Evolutionary conservation across 2,888 invertebrate species (phyloP).

Genomic region (Beris morrisii): DNA sequence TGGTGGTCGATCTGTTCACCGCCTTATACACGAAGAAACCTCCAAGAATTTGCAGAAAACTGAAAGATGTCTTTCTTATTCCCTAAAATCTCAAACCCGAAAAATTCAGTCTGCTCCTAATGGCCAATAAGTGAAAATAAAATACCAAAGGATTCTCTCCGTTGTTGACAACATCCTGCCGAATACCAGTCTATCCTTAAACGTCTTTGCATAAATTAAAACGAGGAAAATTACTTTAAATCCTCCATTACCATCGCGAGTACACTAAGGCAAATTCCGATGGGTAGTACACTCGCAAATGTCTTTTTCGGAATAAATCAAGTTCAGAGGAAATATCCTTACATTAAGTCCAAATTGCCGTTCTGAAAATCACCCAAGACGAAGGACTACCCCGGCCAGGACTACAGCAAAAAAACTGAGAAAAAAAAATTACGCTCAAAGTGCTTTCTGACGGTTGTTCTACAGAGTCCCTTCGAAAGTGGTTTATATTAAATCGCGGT

Average conservation of each 20-base stretch:
- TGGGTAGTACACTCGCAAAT: constrained; percentile 3
- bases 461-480: not conserved
- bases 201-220: constrained; percentile 38
- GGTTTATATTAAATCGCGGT: constrained; percentile 20
- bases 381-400: not conserved
- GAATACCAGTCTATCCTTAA: constrained; percentile 9
- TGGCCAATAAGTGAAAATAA: no score
- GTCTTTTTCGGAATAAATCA: constrained; percentile 12
- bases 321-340: constrained; percentile 7
- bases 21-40: no score
- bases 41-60: no score
- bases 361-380: not conserved
- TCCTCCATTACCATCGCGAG: constrained; percentile 18
- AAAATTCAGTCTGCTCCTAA: no score
- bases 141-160: no score
- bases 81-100: no score
- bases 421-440: constrained; percentile 4
- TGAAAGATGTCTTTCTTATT: no score
- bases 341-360: not conserved
- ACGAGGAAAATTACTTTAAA: constrained; percentile 30
- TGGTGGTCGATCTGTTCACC: no score
- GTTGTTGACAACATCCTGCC: not conserved
- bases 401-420: not conserved
- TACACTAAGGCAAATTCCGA: not conserved
- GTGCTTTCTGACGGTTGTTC: not conserved